Evolutionary conservation across 2,113 vertebrate genomes (phyloP), one percentile per base, ranked within the genome.

Genomic region (Budorcas taxicolor): DNA sequence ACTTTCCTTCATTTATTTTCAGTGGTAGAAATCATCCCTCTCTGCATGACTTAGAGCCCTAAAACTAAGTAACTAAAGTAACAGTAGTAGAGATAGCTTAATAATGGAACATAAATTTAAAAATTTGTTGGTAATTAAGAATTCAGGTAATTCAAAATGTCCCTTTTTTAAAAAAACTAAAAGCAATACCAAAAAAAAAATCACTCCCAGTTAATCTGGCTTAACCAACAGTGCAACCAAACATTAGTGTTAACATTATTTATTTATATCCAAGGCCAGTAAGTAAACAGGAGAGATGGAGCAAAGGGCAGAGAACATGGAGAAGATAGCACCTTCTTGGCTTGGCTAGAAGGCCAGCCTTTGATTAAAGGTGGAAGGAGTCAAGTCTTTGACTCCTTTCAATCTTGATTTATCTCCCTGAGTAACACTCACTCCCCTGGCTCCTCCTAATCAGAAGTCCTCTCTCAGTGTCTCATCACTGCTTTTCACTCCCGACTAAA

Each of bases 1-100:
- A 23, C 13, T 92, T 92, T 86, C 94, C n/a, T 94, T 55, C 88
- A 87, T 76, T 76, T 93, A 36, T 83, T 92, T 96, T 94, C 36
- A 57, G 1, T 86, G 62, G 52, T 84, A 96, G 74, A 97, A 88
- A 94, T 76, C 16, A 27, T 55, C 58, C 67, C 50, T 83, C 6
- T 93, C 80, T 91, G 60, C 15, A 62, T n/a, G n/a, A 67, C 25
- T 80, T 23, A 74, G 23, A 80, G 43, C 55, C 47, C 92, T 45
- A 58, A 45, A 86, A 78, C 7, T 7, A 95, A 93, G 78, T 90
- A 89, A 94, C 67, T 40, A 97, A 76, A 82, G 45, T 36, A 81
- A 60, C 10, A 96, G 1, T 33, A 89, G 14, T 64, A 52, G 87
- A 95, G 17, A 43, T 43, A 87, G 10, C 84, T 74, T 82, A 74